Evolutionary conservation across 2,888 invertebrate genomes (phyloP), one percentile per base, ranked within the genome.

Genomic region (Dicyrtomina minuta): DNA sequence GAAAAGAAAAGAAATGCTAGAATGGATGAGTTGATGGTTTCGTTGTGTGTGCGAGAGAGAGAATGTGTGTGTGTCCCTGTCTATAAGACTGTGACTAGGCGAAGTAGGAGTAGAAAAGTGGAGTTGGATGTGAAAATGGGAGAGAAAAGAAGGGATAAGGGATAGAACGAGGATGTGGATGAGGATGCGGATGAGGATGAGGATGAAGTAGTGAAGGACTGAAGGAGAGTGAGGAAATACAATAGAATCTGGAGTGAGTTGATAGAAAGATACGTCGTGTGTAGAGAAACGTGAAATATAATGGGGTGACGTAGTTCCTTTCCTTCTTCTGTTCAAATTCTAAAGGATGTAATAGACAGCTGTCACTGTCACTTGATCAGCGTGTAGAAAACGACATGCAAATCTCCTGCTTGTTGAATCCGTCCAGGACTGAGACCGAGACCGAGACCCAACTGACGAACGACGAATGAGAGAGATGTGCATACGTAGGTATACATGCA

Each of bases 361-460:
- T 72, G 72, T 72, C 72, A 72, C 72, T 72, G 72, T 72, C 72
- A 72, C 72, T 69, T 69, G 68, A 66, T 69, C 69, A 68, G 51
- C 46, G 15, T 41, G 43, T 59, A 41, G 66, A 65, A 69, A 70
- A 62, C 62, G 70, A 66, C 68, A 70, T 72, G 69, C 66, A 72
- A 72, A 70, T 72, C 72, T 70, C 22, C 33, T 33, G 33, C 59
- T 53, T 62, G 60, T 61, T 68, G 53, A 68, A 66, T 66, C 56
- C 55, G 53, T 60, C 59, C 43, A 22, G 24, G 41, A 60, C 51
- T 2, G 17, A 46, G 6, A 46, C 8, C 10, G 43, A 41, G 13
- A 8, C 8, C 43, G 8, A 41, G 8, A 10, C 13, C 43, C 10
- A 41, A 10, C 10, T 41, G 6, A 46, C 5, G 46, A 46, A 46